A percentile compares a stretch with the other conserved stretches of the same genome.
phyloP scores from a whole-genome alignment of 1,140 invertebrate species.

The Diuraphis noxia region DNA sequence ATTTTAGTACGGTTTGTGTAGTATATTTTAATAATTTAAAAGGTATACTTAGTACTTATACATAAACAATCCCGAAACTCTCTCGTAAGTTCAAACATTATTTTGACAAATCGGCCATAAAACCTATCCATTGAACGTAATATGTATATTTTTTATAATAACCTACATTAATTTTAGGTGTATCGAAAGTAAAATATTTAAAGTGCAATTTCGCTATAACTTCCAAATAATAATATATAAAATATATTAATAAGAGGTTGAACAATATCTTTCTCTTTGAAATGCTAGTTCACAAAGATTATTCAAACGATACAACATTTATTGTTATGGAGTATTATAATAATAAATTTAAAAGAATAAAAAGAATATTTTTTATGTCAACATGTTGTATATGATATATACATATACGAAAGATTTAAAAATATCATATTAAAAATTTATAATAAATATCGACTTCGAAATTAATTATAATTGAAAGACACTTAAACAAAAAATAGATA shows the following conservation, averaged over 20 bases:
- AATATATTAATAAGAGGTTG: neutral
- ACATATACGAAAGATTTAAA: neutral
- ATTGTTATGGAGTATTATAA: neutral
- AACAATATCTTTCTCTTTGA: neutral
- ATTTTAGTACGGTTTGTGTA: neutral
- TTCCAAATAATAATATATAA: neutral
- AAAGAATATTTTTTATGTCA: neutral
- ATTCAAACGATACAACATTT: neutral
- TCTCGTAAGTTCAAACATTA: slow-evolving; percentile 29
- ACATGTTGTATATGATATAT: neutral
- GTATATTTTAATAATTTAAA: slow-evolving; percentile 35
- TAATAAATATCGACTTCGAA: neutral
- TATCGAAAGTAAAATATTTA: neutral
- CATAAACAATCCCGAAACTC: neutral
- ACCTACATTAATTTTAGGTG: neutral
- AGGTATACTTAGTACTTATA: slow-evolving; percentile 1
- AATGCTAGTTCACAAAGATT: neutral
- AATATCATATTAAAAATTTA: neutral
- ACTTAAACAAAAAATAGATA: neutral
- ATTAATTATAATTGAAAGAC: neutral
- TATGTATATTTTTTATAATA: neutral
- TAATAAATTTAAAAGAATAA: neutral
- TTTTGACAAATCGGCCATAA: slow-evolving; percentile 38
- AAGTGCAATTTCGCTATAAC: neutral
- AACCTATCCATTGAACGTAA: slow-evolving; percentile 9